Evolutionary conservation across 2,888 invertebrate species (phyloP).

Genomic region (Cyclophora albipunctata): DNA sequence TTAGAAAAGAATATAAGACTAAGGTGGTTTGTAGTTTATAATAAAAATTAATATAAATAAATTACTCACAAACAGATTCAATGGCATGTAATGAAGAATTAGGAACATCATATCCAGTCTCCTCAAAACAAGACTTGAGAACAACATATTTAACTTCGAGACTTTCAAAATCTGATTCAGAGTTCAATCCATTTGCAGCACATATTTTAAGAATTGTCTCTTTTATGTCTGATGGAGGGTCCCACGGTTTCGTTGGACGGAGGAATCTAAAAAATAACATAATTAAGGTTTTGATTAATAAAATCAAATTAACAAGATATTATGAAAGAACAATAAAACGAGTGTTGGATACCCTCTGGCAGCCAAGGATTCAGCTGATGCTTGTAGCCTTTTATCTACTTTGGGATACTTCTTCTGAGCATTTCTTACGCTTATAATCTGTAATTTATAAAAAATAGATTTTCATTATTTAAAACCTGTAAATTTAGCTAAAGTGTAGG

Average conservation of each 20-base stretch:
- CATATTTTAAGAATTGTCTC: conserved; percentile 78
- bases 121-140: conserved; percentile 80
- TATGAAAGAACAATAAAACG: no score
- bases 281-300: neutral
- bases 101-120: conserved; percentile 86
- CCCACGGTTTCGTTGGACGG: conserved; percentile 83
- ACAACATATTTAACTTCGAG: conserved; percentile 79
- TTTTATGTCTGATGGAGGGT: conserved; percentile 80
- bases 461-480: no score
- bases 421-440: conserved; percentile 44
- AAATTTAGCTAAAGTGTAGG: no score
- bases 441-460: conserved; percentile 10
- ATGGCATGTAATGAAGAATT: conserved; percentile 88
- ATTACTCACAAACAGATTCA: conserved; percentile 76
- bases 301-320: no score
- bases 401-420: conserved; percentile 54
- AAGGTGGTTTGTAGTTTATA: neutral
- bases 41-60: neutral
- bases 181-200: conserved; percentile 63
- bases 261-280: conserved; percentile 77
- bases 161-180: conserved; percentile 59
- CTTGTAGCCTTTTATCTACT: conserved; percentile 61
- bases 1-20: no score
- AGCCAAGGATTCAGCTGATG: conserved; percentile 78
- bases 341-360: conserved; percentile 77